phyloP scores from a whole-genome alignment of 2,888 invertebrate genomes.

The Thymelicus acteon region DNA sequence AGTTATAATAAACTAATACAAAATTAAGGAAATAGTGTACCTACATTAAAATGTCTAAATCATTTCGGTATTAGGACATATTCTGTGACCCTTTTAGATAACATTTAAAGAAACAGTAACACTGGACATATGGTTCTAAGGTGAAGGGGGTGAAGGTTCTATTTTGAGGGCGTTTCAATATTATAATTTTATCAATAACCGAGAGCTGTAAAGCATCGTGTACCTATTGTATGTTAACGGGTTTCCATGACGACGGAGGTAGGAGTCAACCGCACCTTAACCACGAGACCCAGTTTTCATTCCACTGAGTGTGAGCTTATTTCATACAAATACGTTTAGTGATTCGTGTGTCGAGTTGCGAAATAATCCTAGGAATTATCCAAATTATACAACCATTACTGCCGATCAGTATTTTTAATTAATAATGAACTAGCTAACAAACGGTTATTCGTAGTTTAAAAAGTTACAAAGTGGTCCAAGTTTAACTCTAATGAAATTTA shows the following conservation, averaged over 20 bases:
- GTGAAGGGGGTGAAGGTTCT: conserved; percentile 11
- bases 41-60: too few relatives aligned
- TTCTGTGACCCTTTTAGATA: too few relatives aligned
- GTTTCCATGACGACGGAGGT: conserved; percentile 69
- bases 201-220: conserved; percentile 53
- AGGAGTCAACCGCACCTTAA: conserved; percentile 70
- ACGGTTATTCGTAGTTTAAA: too few relatives aligned
- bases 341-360: neutral
- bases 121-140: neutral
- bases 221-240: conserved; percentile 73
- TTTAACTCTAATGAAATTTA: too few relatives aligned
- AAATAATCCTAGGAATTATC: neutral
- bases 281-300: conserved; percentile 60
- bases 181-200: conserved; percentile 76
- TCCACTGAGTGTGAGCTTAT: conserved; percentile 22
- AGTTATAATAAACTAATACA: too few relatives aligned
- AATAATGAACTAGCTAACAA: neutral
- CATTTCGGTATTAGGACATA: too few relatives aligned
- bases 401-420: neutral
- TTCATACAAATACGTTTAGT: conserved; percentile 14
- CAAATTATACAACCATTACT: too few relatives aligned
- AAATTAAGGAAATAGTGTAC: too few relatives aligned
- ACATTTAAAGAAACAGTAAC: neutral
- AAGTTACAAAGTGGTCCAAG: too few relatives aligned
- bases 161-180: conserved; percentile 26